Percentiles rank a stretch among this genome's conserved stretches.
Evolutionary conservation across 2,113 vertebrate genomes (phyloP).

Genomic region (Prietella phreatophila): DNA sequence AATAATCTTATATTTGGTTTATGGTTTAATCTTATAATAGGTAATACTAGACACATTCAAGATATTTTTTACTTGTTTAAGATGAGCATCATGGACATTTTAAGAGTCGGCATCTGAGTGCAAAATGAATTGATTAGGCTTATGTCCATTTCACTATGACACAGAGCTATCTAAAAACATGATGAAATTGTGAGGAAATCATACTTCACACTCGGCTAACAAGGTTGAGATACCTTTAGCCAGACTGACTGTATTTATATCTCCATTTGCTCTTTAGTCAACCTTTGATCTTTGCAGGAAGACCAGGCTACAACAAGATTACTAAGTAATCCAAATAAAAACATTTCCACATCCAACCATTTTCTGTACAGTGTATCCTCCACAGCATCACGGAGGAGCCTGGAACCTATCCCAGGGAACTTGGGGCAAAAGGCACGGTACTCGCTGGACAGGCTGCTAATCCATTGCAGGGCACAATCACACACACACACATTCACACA

Average conservation of each 20-base stretch:
- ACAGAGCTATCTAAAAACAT: neutral
- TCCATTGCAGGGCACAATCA: no score
- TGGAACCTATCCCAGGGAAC: no score
- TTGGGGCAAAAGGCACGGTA: no score
- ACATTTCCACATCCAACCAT: neutral
- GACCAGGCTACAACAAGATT: neutral
- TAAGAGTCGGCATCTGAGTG: neutral
- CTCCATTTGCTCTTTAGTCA: neutral
- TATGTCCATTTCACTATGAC: neutral
- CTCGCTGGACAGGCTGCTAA: no score
- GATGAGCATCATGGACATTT: neutral
- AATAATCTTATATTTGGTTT: no score
- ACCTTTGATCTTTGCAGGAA: neutral
- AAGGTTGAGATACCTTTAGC: neutral
- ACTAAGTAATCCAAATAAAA: neutral
- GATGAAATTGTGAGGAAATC: neutral
- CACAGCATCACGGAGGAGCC: no score
- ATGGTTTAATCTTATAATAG: neutral
- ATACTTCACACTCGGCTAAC: neutral
- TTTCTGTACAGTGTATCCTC: no score
- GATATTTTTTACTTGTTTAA: neutral
- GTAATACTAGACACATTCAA: neutral
- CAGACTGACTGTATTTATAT: neutral
- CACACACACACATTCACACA: no score
- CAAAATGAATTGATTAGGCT: neutral